Conservation (phyloP, 2,113 vertebrate species). For the Perca flavescens region DNA sequence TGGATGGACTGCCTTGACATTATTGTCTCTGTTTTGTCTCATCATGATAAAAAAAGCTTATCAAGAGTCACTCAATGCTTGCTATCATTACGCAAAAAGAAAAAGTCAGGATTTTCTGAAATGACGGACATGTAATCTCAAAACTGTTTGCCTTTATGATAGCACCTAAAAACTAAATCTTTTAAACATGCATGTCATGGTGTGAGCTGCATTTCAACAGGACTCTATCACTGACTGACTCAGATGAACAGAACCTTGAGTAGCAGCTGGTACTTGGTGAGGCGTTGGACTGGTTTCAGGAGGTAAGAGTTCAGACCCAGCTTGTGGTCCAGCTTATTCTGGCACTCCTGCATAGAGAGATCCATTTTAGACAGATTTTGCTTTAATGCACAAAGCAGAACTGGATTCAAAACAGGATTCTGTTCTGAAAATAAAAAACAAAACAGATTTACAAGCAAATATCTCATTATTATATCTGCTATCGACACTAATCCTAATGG, state of each 20-base stretch:
- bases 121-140: background rate
- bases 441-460: background rate
- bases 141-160: background rate
- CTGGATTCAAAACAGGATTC: background rate
- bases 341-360: constrained; percentile 88
- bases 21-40: background rate
- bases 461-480: background rate
- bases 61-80: background rate
- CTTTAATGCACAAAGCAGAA: background rate
- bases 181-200: background rate
- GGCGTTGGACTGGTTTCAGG: constrained; percentile 96
- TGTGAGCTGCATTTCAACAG: background rate
- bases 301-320: constrained; percentile 96
- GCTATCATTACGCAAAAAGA: background rate
- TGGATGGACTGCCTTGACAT: background rate
- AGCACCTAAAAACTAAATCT: background rate
- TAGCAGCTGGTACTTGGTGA: constrained; percentile 97
- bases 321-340: constrained; percentile 94
- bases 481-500: background rate
- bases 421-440: background rate
- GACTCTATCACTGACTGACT: constrained; percentile 4
- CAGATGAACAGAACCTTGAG: constrained; percentile 87
- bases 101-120: background rate
- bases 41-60: background rate
- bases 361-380: background rate